These are phyloP conservation scores for Napeogenes inachia DNA, from an alignment of 2,888 invertebrate species.

Conservation along the genomic window DNA sequence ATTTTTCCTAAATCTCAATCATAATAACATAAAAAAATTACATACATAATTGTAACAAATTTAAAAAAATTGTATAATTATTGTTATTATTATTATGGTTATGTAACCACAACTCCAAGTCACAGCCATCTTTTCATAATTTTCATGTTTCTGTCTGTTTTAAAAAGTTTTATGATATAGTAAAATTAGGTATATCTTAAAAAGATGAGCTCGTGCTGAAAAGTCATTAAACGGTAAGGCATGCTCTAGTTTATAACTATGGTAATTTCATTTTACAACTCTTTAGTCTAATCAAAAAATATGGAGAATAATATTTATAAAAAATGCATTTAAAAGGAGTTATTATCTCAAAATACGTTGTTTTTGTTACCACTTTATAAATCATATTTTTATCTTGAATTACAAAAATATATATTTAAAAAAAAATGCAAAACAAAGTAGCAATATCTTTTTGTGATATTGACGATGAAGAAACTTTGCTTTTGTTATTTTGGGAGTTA, in stretches of 20 bases:
- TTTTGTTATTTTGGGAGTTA: conserved; percentile 10
- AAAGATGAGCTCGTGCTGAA: conserved; percentile 3
- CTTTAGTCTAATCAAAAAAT: not conserved
- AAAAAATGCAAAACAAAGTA: no score
- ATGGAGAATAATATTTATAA: not conserved
- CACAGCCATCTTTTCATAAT: no score
- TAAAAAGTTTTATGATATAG: not conserved
- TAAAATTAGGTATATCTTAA: not conserved
- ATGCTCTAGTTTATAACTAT: conserved; percentile 1
- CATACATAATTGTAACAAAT: no score
- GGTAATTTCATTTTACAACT: conserved; percentile 3
- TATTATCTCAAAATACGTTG: no score
- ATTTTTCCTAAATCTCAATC: no score
- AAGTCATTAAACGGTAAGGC: not conserved
- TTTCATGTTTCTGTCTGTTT: no score
- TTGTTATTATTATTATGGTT: no score
- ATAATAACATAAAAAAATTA: no score
- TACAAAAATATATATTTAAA: not conserved
- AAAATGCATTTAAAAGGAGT: not conserved
- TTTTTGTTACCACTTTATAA: no score
- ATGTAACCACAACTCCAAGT: no score
- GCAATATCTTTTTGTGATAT: not conserved
- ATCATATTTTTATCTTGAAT: no score
- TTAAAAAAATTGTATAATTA: no score
- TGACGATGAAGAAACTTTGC: not conserved